Evolutionary conservation across 2,113 vertebrate genomes (phyloP), one percentile per base, ranked within the genome.

Genomic region (Corvus moneduloides): DNA sequence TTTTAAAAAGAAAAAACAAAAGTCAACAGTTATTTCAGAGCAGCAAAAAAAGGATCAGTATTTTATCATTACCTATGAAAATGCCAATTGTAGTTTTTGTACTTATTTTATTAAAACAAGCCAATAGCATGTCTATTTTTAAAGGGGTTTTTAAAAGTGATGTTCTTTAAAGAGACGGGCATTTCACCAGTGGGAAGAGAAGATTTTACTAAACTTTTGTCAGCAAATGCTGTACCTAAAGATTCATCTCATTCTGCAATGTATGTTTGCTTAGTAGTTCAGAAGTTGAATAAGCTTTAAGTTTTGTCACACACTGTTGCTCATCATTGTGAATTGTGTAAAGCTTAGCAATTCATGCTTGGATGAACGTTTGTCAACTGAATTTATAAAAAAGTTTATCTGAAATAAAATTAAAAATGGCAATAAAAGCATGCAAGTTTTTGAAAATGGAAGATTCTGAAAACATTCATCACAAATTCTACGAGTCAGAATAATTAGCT

Each of bases 221-320:
- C 86, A 82, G 89, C 89, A 96, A 66, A 88, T 97, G 88, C 66
- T 87, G 88, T 63, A 76, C 92, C 93, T 92, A 89, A 95, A 54
- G 92, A 96, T 95, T 91, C 41, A 83, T 94, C 89, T 97, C 86
- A 89, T 96, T 97, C 87, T 93, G 87, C 90, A 98, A 97, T 98
- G 97, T 98, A 97, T 99, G 97, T 98, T 98, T 98, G 94, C 97
- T 97, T 97, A 97, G 97, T 96, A 98, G 95, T 97, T 96, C 48
- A 88, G 81, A 92, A 97, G 84, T 90, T 95, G 80, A 93, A 83
- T 93, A 96, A 96, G 85, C 90, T 94, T 91, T 63, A 96, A 96
- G 88, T 95, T 94, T 78, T 88, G 72, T 95, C 89, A 85, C 91
- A 92, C 30, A 18, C 90, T 94, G 74, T 96, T 96, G 72, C 84